Conservation (phyloP, 1,140 invertebrate species). For the Aphelenchoides besseyi region DNA sequence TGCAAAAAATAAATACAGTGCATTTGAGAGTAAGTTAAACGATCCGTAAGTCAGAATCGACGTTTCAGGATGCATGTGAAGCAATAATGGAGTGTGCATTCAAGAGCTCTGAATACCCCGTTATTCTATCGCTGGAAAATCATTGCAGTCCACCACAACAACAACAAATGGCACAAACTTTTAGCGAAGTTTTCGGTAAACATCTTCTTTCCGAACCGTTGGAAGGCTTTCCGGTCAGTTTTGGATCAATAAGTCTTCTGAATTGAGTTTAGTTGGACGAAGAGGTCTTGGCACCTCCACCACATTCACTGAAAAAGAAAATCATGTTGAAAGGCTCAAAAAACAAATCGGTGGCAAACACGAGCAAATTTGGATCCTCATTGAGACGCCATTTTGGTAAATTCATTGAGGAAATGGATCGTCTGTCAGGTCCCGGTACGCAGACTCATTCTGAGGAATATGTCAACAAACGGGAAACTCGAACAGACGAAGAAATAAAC, state of each 20-base stretch:
- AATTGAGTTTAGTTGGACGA: slow-evolving; percentile 7
- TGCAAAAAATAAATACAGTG: slow-evolving; percentile 23
- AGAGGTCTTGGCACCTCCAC: slow-evolving; percentile 5
- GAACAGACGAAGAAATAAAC: background rate
- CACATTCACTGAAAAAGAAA: slow-evolving; percentile 22
- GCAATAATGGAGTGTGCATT: slow-evolving; percentile 80
- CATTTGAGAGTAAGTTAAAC: slow-evolving; percentile 33
- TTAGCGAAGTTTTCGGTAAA: slow-evolving; percentile 82
- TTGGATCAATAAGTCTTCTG: background rate
- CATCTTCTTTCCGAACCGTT: slow-evolving; percentile 28
- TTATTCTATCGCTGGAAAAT: slow-evolving; percentile 94
- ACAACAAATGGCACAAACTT: slow-evolving; percentile 82
- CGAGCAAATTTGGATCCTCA: background rate
- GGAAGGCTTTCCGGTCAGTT: slow-evolving; percentile 15
- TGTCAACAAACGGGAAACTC: background rate
- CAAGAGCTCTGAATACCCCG: slow-evolving; percentile 70
- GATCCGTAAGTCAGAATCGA: too few relatives aligned
- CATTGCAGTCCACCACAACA: slow-evolving; percentile 91
- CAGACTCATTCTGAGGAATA: background rate
- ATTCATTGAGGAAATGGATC: background rate
- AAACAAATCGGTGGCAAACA: background rate
- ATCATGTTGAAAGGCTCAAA: slow-evolving; percentile 27
- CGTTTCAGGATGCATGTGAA: slow-evolving; percentile 80
- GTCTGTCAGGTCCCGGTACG: background rate
- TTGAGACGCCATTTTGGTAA: background rate